Evolutionary conservation across 2,888 invertebrate species (phyloP).

Genomic region (Heliconius erato): DNA sequence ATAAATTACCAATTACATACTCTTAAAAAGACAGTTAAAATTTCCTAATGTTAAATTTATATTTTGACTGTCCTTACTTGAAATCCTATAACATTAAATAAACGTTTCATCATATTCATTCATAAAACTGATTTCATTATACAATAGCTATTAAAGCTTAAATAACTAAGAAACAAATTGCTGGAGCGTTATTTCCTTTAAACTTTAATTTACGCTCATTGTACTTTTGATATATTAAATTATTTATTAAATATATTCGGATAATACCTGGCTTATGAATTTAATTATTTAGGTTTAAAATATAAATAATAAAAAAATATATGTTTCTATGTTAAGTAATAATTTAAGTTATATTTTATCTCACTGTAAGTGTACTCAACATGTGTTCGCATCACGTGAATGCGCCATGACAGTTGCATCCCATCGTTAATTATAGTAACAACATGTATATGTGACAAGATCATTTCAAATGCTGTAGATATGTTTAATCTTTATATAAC

Average conservation of each 20-base stretch:
- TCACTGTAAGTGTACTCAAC: neutral
- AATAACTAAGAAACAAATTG: neutral
- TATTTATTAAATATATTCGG: too few species aligned
- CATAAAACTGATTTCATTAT: neutral
- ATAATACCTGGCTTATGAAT: too few species aligned
- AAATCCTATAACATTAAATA: neutral
- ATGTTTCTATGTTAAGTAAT: too few species aligned
- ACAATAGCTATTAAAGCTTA: neutral
- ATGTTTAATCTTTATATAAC: neutral
- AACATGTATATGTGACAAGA: neutral
- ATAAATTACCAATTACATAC: too few species aligned
- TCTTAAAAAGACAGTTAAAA: too few species aligned
- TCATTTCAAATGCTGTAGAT: neutral
- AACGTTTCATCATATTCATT: neutral
- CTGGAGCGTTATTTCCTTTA: too few species aligned
- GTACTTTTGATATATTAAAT: neutral
- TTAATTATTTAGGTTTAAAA: too few species aligned
- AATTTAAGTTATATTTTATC: too few species aligned
- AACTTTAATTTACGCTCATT: neutral
- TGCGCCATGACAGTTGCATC: slow-evolving; percentile 11
- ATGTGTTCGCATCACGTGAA: slow-evolving; percentile 2
- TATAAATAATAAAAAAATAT: too few species aligned
- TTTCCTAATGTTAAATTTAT: neutral
- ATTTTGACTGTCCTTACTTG: neutral
- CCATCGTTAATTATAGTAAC: slow-evolving; percentile 14